Conservation (phyloP, 2,888 invertebrate genomes). For the Drosophila pegasa region DNA sequence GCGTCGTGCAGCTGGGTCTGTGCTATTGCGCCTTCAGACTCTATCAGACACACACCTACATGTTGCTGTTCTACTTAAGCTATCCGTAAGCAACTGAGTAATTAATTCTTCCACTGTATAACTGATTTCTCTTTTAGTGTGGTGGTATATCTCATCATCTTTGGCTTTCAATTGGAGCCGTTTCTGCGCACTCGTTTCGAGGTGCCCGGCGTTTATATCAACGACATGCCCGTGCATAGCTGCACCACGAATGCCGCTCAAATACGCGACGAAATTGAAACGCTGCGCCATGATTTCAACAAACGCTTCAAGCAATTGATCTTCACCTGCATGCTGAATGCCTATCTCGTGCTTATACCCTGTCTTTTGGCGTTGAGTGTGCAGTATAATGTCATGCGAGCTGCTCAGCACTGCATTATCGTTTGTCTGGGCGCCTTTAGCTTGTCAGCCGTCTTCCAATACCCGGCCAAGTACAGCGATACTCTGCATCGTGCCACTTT, state of each 20-base stretch:
- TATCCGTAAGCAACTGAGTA: slow-evolving; percentile 92
- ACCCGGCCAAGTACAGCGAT: slow-evolving; percentile 91
- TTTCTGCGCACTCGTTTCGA: slow-evolving; percentile 88
- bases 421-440: slow-evolving; percentile 94
- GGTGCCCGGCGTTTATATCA: slow-evolving; percentile 84
- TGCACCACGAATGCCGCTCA: slow-evolving; percentile 90
- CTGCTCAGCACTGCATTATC: slow-evolving; percentile 93
- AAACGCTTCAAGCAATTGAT: slow-evolving; percentile 94
- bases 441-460: slow-evolving; percentile 90
- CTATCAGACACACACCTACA: slow-evolving; percentile 89
- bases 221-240: slow-evolving; percentile 90
- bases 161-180: slow-evolving; percentile 91
- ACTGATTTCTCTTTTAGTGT: slow-evolving; percentile 85
- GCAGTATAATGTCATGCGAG: slow-evolving; percentile 93
- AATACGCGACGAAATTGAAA: slow-evolving; percentile 93
- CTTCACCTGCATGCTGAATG: slow-evolving; percentile 91
- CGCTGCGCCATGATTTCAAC: slow-evolving; percentile 94
- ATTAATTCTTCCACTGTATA: not conserved
- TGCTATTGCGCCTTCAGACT: slow-evolving; percentile 90
- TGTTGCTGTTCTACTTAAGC: slow-evolving; percentile 93
- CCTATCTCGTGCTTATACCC: slow-evolving; percentile 95
- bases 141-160: slow-evolving; percentile 91
- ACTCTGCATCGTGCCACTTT: slow-evolving; percentile 94
- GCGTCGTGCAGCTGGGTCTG: slow-evolving; percentile 87
- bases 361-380: slow-evolving; percentile 93